These are phyloP conservation scores for Palythoa grandiflora DNA, from an alignment of 92 coral and sea anemone genomes.

Conservation along the genomic window DNA sequence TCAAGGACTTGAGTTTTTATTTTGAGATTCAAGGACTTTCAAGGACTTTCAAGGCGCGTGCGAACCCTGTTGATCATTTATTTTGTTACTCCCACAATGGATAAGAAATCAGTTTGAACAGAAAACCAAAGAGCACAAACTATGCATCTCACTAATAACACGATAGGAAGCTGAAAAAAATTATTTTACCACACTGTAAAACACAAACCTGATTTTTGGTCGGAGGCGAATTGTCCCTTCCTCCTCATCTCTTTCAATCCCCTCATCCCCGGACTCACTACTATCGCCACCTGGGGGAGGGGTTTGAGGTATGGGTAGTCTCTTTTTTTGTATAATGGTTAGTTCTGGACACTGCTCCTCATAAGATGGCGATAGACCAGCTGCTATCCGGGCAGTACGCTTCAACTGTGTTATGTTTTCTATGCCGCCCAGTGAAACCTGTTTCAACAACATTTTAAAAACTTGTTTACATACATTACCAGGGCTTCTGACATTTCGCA, in stretches of 20 bases:
- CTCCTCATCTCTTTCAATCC: conserved; percentile 43
- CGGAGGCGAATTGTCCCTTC: conserved; percentile 49
- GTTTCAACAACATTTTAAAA: background rate
- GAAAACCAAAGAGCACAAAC: too few relatives aligned
- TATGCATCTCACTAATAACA: too few relatives aligned
- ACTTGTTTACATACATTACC: too few relatives aligned
- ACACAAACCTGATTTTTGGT: conserved; percentile 39
- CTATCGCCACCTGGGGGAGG: conserved; percentile 67
- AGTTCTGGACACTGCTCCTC: conserved; percentile 78
- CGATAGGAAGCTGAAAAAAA: too few relatives aligned
- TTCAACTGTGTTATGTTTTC: conserved; percentile 78
- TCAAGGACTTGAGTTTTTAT: too few relatives aligned
- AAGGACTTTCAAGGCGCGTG: too few relatives aligned
- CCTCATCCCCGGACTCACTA: conserved; percentile 44
- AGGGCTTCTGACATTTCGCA: too few relatives aligned
- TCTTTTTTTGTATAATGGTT: conserved; percentile 48
- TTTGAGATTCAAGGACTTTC: too few relatives aligned
- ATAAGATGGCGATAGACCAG: conserved; percentile 86
- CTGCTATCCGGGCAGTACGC: conserved; percentile 75
- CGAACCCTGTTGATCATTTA: too few relatives aligned
- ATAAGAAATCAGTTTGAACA: too few relatives aligned
- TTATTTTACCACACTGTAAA: background rate
- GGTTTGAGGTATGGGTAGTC: conserved; percentile 73
- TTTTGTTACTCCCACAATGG: too few relatives aligned
- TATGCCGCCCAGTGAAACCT: conserved; percentile 92